These are phyloP conservation scores for Siphonodentalium dalli DNA, from an alignment of 2,888 invertebrate genomes.

Conservation along the genomic window DNA sequence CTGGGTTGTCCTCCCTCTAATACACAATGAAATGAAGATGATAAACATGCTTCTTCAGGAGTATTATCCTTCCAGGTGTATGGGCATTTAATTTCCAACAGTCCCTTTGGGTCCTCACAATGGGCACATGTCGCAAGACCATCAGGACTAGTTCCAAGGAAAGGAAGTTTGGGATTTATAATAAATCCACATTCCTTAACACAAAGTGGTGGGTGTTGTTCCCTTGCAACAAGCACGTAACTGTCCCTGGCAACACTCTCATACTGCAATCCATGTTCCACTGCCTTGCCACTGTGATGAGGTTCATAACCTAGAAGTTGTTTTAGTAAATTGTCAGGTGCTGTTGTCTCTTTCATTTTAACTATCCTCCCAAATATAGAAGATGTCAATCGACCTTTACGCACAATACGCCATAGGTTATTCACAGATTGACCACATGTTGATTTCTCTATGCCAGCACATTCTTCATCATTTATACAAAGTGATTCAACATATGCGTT, in stretches of 20 bases:
- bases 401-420: slow-evolving; percentile 3
- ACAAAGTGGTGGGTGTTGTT: not conserved
- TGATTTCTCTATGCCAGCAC: slow-evolving; percentile 1
- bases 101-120: not conserved
- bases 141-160: slow-evolving; percentile 17
- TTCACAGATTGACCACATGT: slow-evolving; percentile 12
- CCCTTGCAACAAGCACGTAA: not conserved
- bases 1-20: not conserved
- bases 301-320: slow-evolving; percentile 1
- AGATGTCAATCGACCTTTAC: slow-evolving; percentile 2
- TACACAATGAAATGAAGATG: slow-evolving; percentile 13
- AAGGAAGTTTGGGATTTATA: slow-evolving; percentile 5
- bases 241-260: slow-evolving; percentile 16
- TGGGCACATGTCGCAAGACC: not conserved
- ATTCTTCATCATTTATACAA: slow-evolving; percentile 1
- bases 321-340: slow-evolving; percentile 9
- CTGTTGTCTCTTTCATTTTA: not conserved
- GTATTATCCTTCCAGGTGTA: not conserved
- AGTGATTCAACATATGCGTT: not conserved
- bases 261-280: slow-evolving; percentile 17
- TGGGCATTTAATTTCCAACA: slow-evolving; percentile 9
- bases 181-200: slow-evolving; percentile 5
- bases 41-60: not conserved
- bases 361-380: slow-evolving; percentile 18
- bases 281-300: not conserved